Conservation (phyloP, 2,113 vertebrate genomes). For the Eleginops maclovinus region DNA sequence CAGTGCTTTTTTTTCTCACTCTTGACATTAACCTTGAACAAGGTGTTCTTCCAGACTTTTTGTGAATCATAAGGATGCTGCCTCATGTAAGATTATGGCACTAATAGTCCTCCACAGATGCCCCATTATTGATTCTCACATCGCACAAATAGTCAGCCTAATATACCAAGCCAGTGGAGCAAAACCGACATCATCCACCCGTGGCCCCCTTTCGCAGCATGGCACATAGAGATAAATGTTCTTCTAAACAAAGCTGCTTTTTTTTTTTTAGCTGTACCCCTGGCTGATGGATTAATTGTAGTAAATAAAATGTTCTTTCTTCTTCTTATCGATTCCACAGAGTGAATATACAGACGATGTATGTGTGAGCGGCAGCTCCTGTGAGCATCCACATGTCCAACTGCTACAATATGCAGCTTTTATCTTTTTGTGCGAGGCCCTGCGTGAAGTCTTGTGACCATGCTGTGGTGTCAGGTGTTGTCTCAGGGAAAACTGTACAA, state of each 20-base stretch:
- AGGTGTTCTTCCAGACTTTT: conserved; percentile 64
- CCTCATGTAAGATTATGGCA: conserved; percentile 72
- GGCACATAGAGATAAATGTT: conserved; percentile 69
- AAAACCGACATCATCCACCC: conserved; percentile 75
- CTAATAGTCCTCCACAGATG: conserved; percentile 77
- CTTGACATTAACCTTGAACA: conserved; percentile 73
- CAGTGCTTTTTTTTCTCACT: conserved; percentile 15
- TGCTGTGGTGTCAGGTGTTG: conserved; percentile 62
- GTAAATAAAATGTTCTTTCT: conserved; percentile 41
- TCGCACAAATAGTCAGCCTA: conserved; percentile 71
- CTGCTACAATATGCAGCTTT: conserved; percentile 2
- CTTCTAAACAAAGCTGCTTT: conserved; percentile 58
- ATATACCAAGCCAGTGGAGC: conserved; percentile 74
- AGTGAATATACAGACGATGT: background rate
- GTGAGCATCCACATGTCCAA: conserved; percentile 7
- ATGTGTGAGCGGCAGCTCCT: background rate
- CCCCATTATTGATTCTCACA: conserved; percentile 79
- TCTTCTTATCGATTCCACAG: conserved; percentile 33
- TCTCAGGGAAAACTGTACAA: conserved; percentile 45
- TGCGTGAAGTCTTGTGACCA: conserved; percentile 37
- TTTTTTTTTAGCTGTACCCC: conserved; percentile 43
- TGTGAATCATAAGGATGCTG: conserved; percentile 69
- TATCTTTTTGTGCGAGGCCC: conserved; percentile 25
- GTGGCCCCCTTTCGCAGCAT: conserved; percentile 37
- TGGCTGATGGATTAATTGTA: conserved; percentile 60